Evolutionary conservation across 2,113 vertebrate genomes (phyloP).

Genomic region (Chascanopsetta lugubris): DNA sequence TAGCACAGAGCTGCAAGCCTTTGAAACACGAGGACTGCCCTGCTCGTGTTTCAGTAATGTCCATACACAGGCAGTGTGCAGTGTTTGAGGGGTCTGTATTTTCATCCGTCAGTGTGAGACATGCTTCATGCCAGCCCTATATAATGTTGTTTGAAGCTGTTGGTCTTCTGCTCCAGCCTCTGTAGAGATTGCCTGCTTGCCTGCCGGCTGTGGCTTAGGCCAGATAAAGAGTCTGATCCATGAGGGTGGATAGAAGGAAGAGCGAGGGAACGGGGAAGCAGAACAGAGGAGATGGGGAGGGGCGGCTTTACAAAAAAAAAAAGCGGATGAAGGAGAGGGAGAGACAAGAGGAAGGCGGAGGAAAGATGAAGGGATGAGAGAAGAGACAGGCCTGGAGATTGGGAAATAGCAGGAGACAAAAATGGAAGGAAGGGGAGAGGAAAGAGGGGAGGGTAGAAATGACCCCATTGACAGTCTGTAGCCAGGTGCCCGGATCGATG

Average conservation of each 20-base stretch:
- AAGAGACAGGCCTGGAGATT: slow-evolving; percentile 19
- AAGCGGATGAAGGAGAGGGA: not conserved
- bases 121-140: slow-evolving; percentile 70
- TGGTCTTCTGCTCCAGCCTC: slow-evolving; percentile 64
- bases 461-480: slow-evolving; percentile 70
- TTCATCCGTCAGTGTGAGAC: slow-evolving; percentile 71
- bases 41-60: slow-evolving; percentile 52
- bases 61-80: slow-evolving; percentile 56
- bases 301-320: too few relatives aligned
- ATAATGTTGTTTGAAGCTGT: slow-evolving; percentile 76
- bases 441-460: slow-evolving; percentile 62
- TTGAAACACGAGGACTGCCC: slow-evolving; percentile 42
- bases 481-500: slow-evolving; percentile 72
- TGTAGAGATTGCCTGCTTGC: slow-evolving; percentile 66
- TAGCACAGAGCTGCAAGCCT: slow-evolving; percentile 34
- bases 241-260: slow-evolving; percentile 63
- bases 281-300: slow-evolving; percentile 38
- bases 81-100: slow-evolving; percentile 59
- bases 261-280: slow-evolving; percentile 49
- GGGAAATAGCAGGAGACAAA: slow-evolving; percentile 13
- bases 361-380: slow-evolving; percentile 31
- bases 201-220: slow-evolving; percentile 74
- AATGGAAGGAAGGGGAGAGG: slow-evolving; percentile 9
- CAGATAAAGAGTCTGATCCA: slow-evolving; percentile 81
- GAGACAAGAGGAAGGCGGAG: slow-evolving; percentile 20